phyloP scores from a whole-genome alignment of 2,113 vertebrate species.

The Saguinus midas region DNA sequence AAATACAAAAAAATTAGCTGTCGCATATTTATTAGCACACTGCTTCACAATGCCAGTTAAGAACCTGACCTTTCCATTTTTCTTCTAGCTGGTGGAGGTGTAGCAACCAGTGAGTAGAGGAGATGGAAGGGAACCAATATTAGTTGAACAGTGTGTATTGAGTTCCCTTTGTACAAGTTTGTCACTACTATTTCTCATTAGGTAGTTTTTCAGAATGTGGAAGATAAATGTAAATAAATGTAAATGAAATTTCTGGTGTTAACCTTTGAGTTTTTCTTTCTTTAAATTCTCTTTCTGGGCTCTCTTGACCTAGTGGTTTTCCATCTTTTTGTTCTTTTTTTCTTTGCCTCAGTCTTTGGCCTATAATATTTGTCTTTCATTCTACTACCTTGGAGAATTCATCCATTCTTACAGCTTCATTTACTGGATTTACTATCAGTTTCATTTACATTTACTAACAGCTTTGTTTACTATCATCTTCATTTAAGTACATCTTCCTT shows the following conservation, averaged over 20 bases:
- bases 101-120: not conserved
- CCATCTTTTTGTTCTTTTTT: conserved; percentile 29
- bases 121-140: not conserved
- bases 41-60: not conserved
- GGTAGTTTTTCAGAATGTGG: conserved; percentile 18
- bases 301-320: conserved; percentile 10
- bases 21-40: not conserved
- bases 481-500: no score
- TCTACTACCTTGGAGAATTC: not conserved
- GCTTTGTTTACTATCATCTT: not conserved
- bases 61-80: not conserved
- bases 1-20: not conserved
- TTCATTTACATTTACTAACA: not conserved
- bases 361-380: not conserved
- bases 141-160: not conserved
- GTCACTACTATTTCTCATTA: not conserved
- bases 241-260: conserved; percentile 14
- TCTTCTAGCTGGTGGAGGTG: not conserved
- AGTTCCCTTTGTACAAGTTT: not conserved
- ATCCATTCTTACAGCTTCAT: not conserved
- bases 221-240: conserved; percentile 23
- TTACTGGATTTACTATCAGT: not conserved
- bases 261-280: conserved; percentile 44
- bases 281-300: not conserved
- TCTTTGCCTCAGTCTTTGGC: not conserved